Evolutionary conservation across 2,113 vertebrate species (phyloP), one percentile per base, ranked within the genome.

Genomic region (Poicephalus gulielmi): DNA sequence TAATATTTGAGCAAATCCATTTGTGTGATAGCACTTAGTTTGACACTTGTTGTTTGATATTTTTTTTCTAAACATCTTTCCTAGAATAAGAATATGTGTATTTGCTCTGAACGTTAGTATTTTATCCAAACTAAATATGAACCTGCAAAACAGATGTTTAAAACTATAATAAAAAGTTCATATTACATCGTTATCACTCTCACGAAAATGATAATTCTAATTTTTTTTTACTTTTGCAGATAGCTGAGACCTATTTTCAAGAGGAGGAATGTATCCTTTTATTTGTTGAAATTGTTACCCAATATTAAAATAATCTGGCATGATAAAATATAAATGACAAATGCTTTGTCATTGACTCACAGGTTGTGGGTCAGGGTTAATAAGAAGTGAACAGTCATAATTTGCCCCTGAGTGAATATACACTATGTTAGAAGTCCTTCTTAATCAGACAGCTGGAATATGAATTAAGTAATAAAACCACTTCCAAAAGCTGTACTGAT

Each of bases 221-320:
- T 49, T 62, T 8, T 53, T 60, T 64, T 86, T 92, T 66, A 31
- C 35, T 90, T 96, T 86, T 94, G 80, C 96, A 99, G 99, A 99
- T 99, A 94, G 99, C 99, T 9, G 99, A 99, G 92, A 98, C 98
- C 75, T 99, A 99, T 97, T 99, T 99, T 95, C 98, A 98, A 94
- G 98, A 99, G 43, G 98, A 98, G 92, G 99, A 99, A 87, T 99
- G 99, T 99, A 99, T 99, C 99, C 98, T 99, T 98, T 97, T 95
- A 60, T 88, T 87, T 92, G 78, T 55, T 41, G 66, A 81, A 73
- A 49, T 81, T 55, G 7, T 69, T 85, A 44, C 3, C 3, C 2
- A 2, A 7, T 57, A 49, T 64, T 92, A 60, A 81, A 77, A 67
- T 81, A 78, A 62, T 24, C 6, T 86, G 64, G 4, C 22, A 17